Evolutionary conservation across 1,140 invertebrate species (phyloP).

Genomic region (Drosophila lacertosa): DNA sequence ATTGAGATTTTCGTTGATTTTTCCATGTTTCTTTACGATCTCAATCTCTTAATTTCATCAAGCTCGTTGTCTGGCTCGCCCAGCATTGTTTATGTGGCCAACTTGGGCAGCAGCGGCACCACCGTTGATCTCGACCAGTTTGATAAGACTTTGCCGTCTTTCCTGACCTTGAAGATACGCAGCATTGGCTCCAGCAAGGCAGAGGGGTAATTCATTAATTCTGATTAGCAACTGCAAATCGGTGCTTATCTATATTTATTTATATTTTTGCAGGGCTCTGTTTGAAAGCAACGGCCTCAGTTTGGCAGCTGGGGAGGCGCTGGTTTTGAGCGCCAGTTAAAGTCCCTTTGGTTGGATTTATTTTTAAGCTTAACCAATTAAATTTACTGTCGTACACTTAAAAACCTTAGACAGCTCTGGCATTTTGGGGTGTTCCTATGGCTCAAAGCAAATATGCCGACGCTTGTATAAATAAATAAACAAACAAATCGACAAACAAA

Average conservation of each 20-base stretch:
- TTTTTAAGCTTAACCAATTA: conserved; percentile 47
- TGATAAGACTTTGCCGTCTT: conserved; percentile 50
- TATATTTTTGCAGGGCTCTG: conserved; percentile 25
- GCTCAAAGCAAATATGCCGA: conserved; percentile 64
- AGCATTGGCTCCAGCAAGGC: conserved; percentile 55
- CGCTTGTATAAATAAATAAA: conserved; percentile 75
- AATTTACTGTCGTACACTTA: conserved; percentile 37
- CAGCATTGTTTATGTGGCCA: conserved; percentile 50
- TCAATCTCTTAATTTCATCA: not conserved
- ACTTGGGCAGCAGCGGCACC: conserved; percentile 40
- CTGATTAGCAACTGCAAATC: not conserved
- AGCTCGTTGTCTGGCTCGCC: conserved; percentile 38
- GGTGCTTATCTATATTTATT: not conserved
- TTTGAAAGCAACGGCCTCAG: conserved; percentile 42
- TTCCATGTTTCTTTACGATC: not conserved
- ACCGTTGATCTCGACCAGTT: conserved; percentile 55
- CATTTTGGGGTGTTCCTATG: conserved; percentile 46
- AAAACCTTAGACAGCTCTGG: conserved; percentile 16
- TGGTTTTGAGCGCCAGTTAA: conserved; percentile 44
- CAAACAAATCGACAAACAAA: conserved; percentile 70
- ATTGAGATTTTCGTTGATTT: too few species aligned
- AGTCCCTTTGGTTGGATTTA: conserved; percentile 13
- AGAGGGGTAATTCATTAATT: conserved; percentile 40
- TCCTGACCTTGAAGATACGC: conserved; percentile 45
- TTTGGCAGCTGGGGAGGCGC: conserved; percentile 57